Evolutionary conservation across 2,888 invertebrate species (phyloP).

Genomic region (Pristionchus arcanus): DNA sequence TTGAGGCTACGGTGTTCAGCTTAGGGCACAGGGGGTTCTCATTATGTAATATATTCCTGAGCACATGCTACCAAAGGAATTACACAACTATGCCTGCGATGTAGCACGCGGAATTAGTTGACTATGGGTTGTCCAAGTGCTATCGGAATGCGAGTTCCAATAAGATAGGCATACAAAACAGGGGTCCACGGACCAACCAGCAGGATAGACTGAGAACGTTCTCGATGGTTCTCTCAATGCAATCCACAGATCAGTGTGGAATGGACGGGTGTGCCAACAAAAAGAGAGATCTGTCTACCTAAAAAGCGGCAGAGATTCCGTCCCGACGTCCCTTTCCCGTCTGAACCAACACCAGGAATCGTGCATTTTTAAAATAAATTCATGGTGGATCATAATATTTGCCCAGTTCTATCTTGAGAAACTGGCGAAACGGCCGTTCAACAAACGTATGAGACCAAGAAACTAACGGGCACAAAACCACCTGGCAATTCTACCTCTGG

Average conservation of each 20-base stretch:
- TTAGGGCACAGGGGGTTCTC: too few species aligned
- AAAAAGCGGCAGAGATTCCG: background rate
- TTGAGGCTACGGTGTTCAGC: background rate
- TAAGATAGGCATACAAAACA: too few species aligned
- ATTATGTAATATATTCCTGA: too few species aligned
- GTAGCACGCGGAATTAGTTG: too few species aligned
- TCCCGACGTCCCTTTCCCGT: background rate
- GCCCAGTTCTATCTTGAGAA: background rate
- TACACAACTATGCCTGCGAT: too few species aligned
- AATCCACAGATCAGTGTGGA: background rate
- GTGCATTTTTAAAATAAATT: background rate
- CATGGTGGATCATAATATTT: conserved; percentile 6
- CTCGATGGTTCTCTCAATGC: background rate
- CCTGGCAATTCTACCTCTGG: background rate
- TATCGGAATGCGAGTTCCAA: too few species aligned
- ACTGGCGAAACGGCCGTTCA: background rate
- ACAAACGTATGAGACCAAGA: background rate
- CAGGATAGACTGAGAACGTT: background rate
- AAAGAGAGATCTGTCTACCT: background rate
- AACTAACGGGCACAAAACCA: background rate
- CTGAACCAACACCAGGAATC: background rate
- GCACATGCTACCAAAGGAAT: too few species aligned
- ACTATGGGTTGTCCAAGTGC: too few species aligned
- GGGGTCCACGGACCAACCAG: too few species aligned
- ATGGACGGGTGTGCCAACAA: background rate